Evolutionary conservation across 1,140 invertebrate genomes (phyloP).

Genomic region (Akabosia matsudoensis): DNA sequence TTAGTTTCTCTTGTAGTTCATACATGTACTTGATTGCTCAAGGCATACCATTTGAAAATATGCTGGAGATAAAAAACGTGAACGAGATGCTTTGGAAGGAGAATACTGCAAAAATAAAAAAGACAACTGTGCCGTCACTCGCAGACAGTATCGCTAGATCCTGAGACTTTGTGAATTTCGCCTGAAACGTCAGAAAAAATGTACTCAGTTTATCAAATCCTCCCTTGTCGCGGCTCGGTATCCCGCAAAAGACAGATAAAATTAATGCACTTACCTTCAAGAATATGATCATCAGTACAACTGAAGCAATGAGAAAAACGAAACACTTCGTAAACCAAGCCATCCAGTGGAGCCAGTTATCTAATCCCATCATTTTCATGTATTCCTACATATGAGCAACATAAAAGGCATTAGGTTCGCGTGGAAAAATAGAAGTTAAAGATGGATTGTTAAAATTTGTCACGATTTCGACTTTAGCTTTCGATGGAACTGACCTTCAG

Average conservation of each 20-base stretch:
- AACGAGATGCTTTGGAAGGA: constrained; percentile 61
- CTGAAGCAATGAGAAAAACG: constrained; percentile 62
- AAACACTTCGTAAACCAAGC: constrained; percentile 78
- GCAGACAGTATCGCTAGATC: constrained; percentile 54
- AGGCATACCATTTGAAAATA: constrained; percentile 63
- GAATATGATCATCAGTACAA: constrained; percentile 56
- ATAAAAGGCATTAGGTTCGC: not conserved
- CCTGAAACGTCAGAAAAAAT: constrained; percentile 30
- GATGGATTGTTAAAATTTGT: too few species aligned
- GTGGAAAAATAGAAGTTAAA: too few species aligned
- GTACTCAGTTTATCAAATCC: too few species aligned
- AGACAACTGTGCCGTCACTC: constrained; percentile 57
- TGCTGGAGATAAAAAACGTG: constrained; percentile 64
- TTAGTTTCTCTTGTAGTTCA: not conserved
- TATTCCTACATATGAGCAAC: constrained; percentile 63
- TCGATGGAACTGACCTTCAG: constrained; percentile 53
- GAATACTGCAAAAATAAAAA: constrained; percentile 61
- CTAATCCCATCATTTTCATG: constrained; percentile 82
- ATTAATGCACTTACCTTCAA: constrained; percentile 42
- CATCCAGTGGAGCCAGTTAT: constrained; percentile 75
- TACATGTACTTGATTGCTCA: too few species aligned
- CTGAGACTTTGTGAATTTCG: constrained; percentile 49
- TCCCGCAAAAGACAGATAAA: constrained; percentile 37
- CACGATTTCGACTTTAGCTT: too few species aligned
- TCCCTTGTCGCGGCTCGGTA: too few species aligned